phyloP scores from a whole-genome alignment of 2,113 vertebrate species.

The Amblyopsis rosae region DNA sequence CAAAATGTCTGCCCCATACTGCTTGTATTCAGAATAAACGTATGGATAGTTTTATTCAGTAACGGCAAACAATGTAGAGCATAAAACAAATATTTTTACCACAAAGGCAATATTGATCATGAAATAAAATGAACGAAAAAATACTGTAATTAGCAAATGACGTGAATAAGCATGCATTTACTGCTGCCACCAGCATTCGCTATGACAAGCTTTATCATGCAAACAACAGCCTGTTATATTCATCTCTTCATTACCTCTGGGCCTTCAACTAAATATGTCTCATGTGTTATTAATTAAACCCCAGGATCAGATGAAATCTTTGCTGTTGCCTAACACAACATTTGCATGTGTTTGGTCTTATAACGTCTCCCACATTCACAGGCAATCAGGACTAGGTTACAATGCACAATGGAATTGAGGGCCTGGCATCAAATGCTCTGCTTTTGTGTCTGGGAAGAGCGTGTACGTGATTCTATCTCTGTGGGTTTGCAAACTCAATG shows the following conservation, averaged over 20 bases:
- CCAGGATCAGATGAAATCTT: slow-evolving; percentile 36
- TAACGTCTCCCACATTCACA: slow-evolving; percentile 17
- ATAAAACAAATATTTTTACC: too few relatives aligned
- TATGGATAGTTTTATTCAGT: too few relatives aligned
- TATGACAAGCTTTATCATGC: not conserved
- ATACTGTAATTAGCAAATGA: too few relatives aligned
- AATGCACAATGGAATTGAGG: slow-evolving; percentile 18
- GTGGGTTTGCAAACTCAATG: too few relatives aligned
- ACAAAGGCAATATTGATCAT: not conserved
- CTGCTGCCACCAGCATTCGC: not conserved
- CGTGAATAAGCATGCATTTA: too few relatives aligned
- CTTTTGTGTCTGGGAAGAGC: not conserved
- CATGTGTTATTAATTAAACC: slow-evolving; percentile 25
- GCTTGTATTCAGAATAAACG: too few relatives aligned
- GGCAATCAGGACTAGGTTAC: slow-evolving; percentile 21
- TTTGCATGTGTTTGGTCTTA: slow-evolving; percentile 20
- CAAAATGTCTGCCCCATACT: too few relatives aligned
- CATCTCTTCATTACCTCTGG: not conserved
- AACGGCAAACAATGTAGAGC: too few relatives aligned
- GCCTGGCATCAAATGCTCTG: not conserved
- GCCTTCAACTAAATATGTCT: slow-evolving; percentile 28
- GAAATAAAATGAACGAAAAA: too few relatives aligned
- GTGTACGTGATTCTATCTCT: not conserved
- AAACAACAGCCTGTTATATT: slow-evolving; percentile 6
- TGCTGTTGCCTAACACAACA: slow-evolving; percentile 18